These are phyloP conservation scores for Eublepharis macularius DNA, from an alignment of 2,113 vertebrate genomes.

Conservation along the genomic window DNA sequence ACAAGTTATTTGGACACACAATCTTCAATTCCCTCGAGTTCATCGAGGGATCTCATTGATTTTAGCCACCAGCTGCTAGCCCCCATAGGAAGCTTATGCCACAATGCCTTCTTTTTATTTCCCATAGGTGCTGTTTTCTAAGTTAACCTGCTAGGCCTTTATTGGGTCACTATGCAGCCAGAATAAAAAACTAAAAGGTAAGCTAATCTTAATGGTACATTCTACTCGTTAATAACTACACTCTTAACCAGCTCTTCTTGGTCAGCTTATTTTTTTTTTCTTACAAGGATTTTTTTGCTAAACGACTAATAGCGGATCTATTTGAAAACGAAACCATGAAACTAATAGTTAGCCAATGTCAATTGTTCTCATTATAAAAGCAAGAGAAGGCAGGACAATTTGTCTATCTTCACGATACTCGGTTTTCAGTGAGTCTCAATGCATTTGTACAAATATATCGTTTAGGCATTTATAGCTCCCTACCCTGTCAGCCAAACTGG, in stretches of 20 bases:
- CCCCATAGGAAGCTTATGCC: not conserved
- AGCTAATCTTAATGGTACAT: constrained; percentile 2
- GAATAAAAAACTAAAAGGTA: constrained; percentile 15
- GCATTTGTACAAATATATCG: not conserved
- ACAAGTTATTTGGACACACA: constrained; percentile 17
- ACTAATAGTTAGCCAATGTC: not conserved
- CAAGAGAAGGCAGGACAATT: constrained; percentile 20
- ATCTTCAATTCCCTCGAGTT: constrained; percentile 13
- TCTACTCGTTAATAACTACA: not conserved
- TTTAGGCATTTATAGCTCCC: too few relatives aligned
- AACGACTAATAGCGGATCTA: not conserved
- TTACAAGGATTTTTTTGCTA: not conserved
- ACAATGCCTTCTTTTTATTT: constrained; percentile 25
- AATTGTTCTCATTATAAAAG: constrained; percentile 28
- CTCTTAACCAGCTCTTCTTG: not conserved
- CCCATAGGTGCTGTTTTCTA: constrained; percentile 5
- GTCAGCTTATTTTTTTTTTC: not conserved
- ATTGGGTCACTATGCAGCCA: constrained; percentile 19
- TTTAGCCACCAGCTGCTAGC: constrained; percentile 35
- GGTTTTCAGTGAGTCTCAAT: constrained; percentile 26
- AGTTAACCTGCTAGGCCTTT: constrained; percentile 26
- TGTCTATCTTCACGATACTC: constrained; percentile 36
- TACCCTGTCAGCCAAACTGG: too few relatives aligned
- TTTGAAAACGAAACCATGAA: constrained; percentile 22
- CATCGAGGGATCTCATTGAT: constrained; percentile 36